Evolutionary conservation across 2,113 vertebrate species (phyloP), one percentile per base, ranked within the genome.

Genomic region (Hemiprocne comata): DNA sequence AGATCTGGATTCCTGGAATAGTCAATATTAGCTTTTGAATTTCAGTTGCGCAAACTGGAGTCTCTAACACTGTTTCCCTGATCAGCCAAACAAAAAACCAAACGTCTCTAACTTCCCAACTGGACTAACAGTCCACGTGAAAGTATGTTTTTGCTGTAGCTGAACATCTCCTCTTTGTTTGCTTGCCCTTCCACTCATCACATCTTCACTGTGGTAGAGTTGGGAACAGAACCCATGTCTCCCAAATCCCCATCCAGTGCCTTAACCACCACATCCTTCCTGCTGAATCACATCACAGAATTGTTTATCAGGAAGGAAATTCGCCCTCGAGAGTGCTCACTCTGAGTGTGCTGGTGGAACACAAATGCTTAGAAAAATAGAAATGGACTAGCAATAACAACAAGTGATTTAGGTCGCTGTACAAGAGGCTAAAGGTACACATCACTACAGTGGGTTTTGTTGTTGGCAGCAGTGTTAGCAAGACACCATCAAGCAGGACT

Each of bases 261-360:
- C 93, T 77, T 29, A 87, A 88, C 93, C 93, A 95, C 96, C 90
- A 95, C 96, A 96, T 96, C 94, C 95, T 96, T 95, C 93, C 94
- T 94, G 93, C 90, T 96, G 93, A 97, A 90, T 94, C 95, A 93
- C 91, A 70, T 3, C 38, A 77, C 75, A 69, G 76, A 71, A 50
- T 51, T 96, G 94, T 95, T 96, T 95, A 94, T 81, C 92, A 94
- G 96, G 94, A 96, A 95, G 94, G 94, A 96, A 96, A 93, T 61
- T 96, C 82, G 93, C 96, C 90, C 92, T 89, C 0, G 50, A 92
- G 92, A 96, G 76, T 17, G 86, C 93, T 90, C 90, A 69, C 67
- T 50, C 77, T 23, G 53, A 94, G 72, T 42, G 83, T 64, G 73
- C 90, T 89, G 90, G 88, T 85, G 34, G 70, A 92, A 94, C 82